Base-by-base conservation (phyloP, 2,113 vertebrate genomes). In the Phaethornis superciliosus region DNA sequence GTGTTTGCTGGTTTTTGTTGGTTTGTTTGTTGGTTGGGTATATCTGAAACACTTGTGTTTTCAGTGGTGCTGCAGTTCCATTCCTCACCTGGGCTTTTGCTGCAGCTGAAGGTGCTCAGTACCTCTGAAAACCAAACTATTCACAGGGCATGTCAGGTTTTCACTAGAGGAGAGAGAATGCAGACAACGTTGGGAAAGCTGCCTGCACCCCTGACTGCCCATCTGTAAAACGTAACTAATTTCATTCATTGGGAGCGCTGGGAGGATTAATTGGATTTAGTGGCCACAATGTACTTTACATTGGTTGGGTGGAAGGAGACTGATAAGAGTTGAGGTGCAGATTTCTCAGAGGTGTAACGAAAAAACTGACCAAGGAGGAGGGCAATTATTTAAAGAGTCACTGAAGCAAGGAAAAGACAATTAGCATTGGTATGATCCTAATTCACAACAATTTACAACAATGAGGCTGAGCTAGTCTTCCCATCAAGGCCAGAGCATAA, bases 391-490 rank as follows among this genome's bases (percentile, higher is more conserved):
- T 81, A 85, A 91, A 93, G 75, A 96, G 87, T 80, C 93, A 90
- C 82, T 65, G 91, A 92, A 96, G 90, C 85, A 84, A 91, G 80
- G 65, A 91, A 94, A 93, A 95, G 91, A 95, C 88, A 96, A 95
- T 95, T 96, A 95, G 89, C 76, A 37, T 86, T 88, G 77, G 91
- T 95, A 95, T 91, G 89, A 95, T 82, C 85, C 82, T 96, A 93
- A 95, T 94, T 96, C 94, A 95, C 94, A 96, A 93, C 89, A 95
- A 95, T 91, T 95, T 97, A 76, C 76, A 95, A 90, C 76, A 94
- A 96, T 83, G 76, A 90, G 54, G 55, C 88, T 86, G 89, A 91
- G 64, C 60, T 72, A 71, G 13, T 93, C 71, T 89, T 94, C 76
- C 68, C 27, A 76, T 88, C 85, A 93, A 95, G 52, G 80, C 71